phyloP scores from a whole-genome alignment of 2,888 invertebrate genomes.

The Ypsolopha scabrella region DNA sequence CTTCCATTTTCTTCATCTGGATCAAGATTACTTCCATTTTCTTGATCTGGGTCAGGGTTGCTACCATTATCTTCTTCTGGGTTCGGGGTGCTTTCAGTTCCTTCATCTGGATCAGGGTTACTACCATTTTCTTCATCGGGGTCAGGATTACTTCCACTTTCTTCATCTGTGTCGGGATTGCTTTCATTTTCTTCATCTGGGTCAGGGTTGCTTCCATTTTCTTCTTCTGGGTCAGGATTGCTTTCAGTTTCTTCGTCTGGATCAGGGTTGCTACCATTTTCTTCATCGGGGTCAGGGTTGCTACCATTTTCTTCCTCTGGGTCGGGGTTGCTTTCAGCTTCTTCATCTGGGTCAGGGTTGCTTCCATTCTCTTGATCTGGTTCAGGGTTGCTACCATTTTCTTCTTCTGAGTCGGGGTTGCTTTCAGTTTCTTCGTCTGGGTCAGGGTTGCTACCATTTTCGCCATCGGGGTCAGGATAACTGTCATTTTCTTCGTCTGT shows the following conservation, averaged over 20 bases:
- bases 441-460: neutral
- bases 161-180: neutral
- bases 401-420: neutral
- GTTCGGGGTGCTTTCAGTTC: conserved; percentile 18
- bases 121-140: conserved; percentile 6
- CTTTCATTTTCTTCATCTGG: neutral
- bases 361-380: conserved; percentile 25
- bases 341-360: neutral
- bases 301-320: conserved; percentile 1
- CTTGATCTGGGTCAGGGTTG: neutral
- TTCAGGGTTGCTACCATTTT: conserved; percentile 9
- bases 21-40: neutral
- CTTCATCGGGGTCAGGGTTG: neutral
- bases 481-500: conserved; percentile 26
- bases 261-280: conserved; percentile 10
- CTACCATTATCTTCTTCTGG: neutral
- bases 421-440: neutral
- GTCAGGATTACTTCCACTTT: conserved; percentile 6
- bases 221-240: neutral
- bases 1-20: conserved; percentile 3
- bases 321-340: neutral
- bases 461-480: neutral
- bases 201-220: neutral
- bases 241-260: conserved; percentile 26
- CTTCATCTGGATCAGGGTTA: conserved; percentile 20